phyloP scores from a whole-genome alignment of 2,888 invertebrate species.

The Drosophila putrida region DNA sequence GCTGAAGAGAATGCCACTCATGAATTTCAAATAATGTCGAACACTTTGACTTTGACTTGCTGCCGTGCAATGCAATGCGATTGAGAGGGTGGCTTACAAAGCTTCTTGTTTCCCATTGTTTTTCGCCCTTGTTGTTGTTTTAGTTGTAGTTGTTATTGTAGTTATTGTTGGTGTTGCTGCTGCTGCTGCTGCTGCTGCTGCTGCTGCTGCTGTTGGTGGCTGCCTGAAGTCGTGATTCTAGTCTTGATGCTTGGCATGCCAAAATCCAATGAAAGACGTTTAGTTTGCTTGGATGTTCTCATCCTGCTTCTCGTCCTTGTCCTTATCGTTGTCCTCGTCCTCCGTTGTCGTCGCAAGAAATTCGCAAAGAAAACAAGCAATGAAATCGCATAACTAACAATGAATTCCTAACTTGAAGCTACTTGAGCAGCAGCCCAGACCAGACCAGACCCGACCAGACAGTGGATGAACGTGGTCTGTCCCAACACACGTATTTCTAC shows the following conservation, averaged over 20 bases:
- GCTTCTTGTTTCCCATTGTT: constrained; percentile 25
- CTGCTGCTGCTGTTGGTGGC: constrained; percentile 30
- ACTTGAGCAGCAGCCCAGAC: constrained; percentile 62
- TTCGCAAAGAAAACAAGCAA: constrained; percentile 77
- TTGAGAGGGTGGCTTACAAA: constrained; percentile 44
- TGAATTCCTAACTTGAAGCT: constrained; percentile 75
- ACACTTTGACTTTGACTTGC: constrained; percentile 79
- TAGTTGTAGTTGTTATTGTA: constrained; percentile 16
- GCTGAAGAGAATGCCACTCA: constrained; percentile 66
- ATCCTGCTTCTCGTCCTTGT: constrained; percentile 9
- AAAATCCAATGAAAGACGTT: constrained; percentile 79
- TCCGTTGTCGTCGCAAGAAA: constrained; percentile 59
- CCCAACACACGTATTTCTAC: constrained; percentile 49
- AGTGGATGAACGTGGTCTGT: constrained; percentile 64
- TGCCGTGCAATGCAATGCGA: constrained; percentile 69
- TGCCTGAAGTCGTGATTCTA: constrained; percentile 71
- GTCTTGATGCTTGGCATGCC: constrained; percentile 75
- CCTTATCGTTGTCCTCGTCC: constrained; percentile 8
- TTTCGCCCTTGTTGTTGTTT: constrained; percentile 25
- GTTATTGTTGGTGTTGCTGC: constrained; percentile 5
- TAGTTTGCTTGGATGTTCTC: constrained; percentile 58
- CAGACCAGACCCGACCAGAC: constrained; percentile 13
- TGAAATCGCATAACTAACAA: constrained; percentile 79
- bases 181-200: constrained; percentile 37
- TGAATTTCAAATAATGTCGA: constrained; percentile 81